phyloP scores from a whole-genome alignment of 2,113 vertebrate species.

The Passer montanus region DNA sequence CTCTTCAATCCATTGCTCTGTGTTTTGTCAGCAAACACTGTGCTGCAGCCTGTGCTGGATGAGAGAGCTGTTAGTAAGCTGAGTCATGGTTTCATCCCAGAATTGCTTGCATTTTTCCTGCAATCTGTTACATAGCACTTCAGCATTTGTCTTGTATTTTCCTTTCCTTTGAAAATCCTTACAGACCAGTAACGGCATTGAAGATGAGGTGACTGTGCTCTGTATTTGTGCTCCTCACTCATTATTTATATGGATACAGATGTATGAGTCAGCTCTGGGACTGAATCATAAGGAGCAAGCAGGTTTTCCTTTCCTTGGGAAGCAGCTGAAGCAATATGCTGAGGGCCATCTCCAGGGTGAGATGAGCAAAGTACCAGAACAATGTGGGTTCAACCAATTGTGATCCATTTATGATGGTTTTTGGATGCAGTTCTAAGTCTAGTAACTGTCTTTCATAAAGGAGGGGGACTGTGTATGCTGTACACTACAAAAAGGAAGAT shows the following conservation, averaged over 20 bases:
- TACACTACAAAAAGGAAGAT: not conserved
- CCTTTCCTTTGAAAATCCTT: not conserved
- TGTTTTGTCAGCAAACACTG: not conserved
- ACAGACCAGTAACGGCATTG: not conserved
- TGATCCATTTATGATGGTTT: not conserved
- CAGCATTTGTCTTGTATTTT: not conserved
- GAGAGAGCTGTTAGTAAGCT: not conserved
- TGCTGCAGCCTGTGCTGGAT: not conserved
- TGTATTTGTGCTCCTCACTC: not conserved
- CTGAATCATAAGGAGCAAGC: not conserved
- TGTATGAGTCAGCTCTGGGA: not conserved
- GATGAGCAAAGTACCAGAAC: not conserved
- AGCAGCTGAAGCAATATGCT: not conserved
- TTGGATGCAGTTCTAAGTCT: not conserved
- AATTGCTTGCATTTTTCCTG: not conserved
- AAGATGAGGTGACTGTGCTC: not conserved
- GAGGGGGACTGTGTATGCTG: not conserved
- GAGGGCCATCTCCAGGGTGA: accelerated
- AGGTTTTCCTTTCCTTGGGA: not conserved
- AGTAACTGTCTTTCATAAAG: not conserved
- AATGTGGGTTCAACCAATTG: accelerated
- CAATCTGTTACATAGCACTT: not conserved
- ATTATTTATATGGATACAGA: not conserved
- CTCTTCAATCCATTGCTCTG: not conserved
- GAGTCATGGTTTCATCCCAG: not conserved